A percentile compares a stretch with the other conserved stretches of the same genome.
Evolutionary conservation across 2,888 invertebrate genomes (phyloP).

Genomic region (Nasonia oneida): DNA sequence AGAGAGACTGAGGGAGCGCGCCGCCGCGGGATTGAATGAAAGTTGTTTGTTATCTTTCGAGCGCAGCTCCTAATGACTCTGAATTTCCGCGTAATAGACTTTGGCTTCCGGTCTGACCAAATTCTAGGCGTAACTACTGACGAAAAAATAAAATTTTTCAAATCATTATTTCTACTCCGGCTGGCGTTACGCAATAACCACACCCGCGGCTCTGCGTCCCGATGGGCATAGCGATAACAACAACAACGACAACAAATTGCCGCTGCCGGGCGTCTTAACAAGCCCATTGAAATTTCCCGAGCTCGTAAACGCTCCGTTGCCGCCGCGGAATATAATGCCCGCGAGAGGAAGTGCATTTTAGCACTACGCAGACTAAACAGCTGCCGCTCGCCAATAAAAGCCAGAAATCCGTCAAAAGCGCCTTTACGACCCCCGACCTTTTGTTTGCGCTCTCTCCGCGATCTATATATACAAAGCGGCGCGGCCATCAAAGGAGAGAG

Average conservation of each 20-base stretch:
- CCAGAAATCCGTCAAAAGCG: conserved; percentile 53
- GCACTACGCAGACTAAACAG: conserved; percentile 36
- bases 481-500: conserved; percentile 24
- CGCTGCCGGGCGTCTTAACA: conserved; percentile 31
- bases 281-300: conserved; percentile 57
- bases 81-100: not conserved
- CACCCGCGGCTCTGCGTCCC: not conserved
- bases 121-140: not conserved
- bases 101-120: not conserved
- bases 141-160: no score
- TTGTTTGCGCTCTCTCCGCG: conserved; percentile 33
- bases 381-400: conserved; percentile 53
- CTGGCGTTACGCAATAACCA: not conserved
- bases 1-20: not conserved
- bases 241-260: not conserved
- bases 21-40: not conserved
- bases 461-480: not conserved
- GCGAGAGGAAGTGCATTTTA: conserved; percentile 40
- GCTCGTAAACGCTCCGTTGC: conserved; percentile 53
- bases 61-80: not conserved
- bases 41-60: not conserved
- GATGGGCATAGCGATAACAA: not conserved
- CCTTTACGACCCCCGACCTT: conserved; percentile 36
- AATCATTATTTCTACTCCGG: not conserved
- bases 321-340: conserved; percentile 31